Evolutionary conservation across 1,140 invertebrate genomes (phyloP).

Genomic region (Pentalonia nigronervosa): DNA sequence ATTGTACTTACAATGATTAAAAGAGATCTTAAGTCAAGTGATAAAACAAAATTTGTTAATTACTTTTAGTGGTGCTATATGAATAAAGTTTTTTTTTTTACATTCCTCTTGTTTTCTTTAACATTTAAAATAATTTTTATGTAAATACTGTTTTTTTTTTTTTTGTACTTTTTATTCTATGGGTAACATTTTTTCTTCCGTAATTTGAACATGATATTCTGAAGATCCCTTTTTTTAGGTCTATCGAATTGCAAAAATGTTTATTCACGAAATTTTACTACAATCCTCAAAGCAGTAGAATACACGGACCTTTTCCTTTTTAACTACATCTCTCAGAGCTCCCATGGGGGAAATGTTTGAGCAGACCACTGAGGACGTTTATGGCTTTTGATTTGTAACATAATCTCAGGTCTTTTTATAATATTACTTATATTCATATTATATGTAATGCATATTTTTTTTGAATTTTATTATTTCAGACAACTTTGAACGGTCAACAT

Average conservation of each 20-base stretch:
- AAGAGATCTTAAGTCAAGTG: no score
- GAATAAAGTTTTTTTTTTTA: not conserved
- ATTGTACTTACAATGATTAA: not conserved
- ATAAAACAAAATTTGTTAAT: not conserved
- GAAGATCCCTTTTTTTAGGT: not conserved
- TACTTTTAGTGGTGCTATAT: not conserved
- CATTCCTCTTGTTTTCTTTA: not conserved
- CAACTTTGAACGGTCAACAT: not conserved
- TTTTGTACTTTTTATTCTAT: not conserved
- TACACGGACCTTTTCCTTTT: not conserved
- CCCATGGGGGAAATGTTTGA: not conserved
- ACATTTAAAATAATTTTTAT: not conserved
- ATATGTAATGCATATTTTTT: not conserved
- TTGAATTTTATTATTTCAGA: not conserved
- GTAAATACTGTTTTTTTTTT: not conserved
- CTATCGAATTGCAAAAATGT: not conserved
- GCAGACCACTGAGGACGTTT: not conserved
- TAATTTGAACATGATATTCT: not conserved
- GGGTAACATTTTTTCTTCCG: not conserved
- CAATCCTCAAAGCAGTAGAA: not conserved
- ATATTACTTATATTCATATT: not conserved
- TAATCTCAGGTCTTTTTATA: not conserved
- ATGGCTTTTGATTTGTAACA: constrained; percentile 3
- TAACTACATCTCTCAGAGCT: not conserved
- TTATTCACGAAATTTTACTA: not conserved